Base-by-base conservation (phyloP, 2,113 vertebrate species). In the Anolis carolinensis region DNA sequence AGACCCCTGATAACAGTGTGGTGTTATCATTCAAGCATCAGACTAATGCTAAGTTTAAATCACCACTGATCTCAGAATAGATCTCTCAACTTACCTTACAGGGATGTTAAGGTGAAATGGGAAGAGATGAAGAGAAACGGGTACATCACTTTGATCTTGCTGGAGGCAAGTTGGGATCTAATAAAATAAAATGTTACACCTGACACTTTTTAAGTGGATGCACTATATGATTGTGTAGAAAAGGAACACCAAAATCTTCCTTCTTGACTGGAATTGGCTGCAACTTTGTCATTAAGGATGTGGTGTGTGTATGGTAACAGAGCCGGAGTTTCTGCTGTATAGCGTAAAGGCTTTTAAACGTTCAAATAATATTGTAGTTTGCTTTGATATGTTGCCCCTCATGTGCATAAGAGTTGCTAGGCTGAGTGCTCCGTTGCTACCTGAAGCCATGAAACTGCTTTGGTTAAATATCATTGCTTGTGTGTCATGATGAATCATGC, bases 371-470 rank as follows among this genome's bases (percentile, higher is more conserved):
- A 74, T 62, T 59, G 14, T 18, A 52, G 34, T 30, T 83, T 83
- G 52, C 59, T 74, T 36, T 62, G 70, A 73, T 70, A 83, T 52
- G 21, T 36, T n/a, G 5, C 20, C 70, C 52, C 13, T 74, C 71
- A 44, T 50, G 52, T n/a, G 65, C 30, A 30, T 34, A 59, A 6
- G 52, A 62, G 77, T 83, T 62, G 52, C 48, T 83, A 73, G 52
- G 82, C 52, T 82, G 48, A 55, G 32, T 30, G 10, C 68, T 82
- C 68, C 16, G 50, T 55, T 82, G 48, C 81, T 82, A 82, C 52
- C 81, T 32, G 68, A 82, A 72, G 32, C 50, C 81, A 52, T 55
- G 50, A 52, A 82, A 82, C 21, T 5, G 52, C 67, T 71, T 82
- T 82, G 8, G 30, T 36, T 59, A 82, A 82, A 72, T 72, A 44